Evolutionary conservation across 2,888 invertebrate species (phyloP).

Genomic region (Sphecodes monilicornis): DNA sequence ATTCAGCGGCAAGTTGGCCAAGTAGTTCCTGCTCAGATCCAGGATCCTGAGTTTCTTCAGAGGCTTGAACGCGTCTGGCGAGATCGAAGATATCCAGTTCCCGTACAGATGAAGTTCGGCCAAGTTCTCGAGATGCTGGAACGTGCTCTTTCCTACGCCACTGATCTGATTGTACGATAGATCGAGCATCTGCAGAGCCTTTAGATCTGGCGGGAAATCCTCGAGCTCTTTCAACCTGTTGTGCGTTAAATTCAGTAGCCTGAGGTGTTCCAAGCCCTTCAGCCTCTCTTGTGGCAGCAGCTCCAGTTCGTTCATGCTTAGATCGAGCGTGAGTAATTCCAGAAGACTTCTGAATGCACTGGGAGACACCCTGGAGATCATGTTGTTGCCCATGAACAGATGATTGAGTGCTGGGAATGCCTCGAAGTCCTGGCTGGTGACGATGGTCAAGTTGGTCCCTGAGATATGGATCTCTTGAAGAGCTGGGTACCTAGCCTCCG

Average conservation of each 20-base stretch:
- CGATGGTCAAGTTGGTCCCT: constrained; percentile 92
- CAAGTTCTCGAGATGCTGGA: constrained; percentile 91
- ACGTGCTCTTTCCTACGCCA: constrained; percentile 90
- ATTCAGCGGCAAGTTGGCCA: constrained; percentile 92
- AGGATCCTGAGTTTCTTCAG: constrained; percentile 91
- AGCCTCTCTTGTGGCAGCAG: constrained; percentile 93
- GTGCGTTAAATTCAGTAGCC: constrained; percentile 92
- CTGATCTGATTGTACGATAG: constrained; percentile 93
- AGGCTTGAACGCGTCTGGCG: constrained; percentile 91
- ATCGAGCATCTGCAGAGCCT: constrained; percentile 91
- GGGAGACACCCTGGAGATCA: constrained; percentile 92
- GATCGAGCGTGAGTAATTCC: constrained; percentile 91
- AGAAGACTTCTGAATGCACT: constrained; percentile 93
- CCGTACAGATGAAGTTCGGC: constrained; percentile 92
- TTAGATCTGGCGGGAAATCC: constrained; percentile 92
- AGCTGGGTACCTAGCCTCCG: constrained; percentile 89
- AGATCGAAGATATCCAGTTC: constrained; percentile 92
- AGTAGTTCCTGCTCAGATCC: constrained; percentile 93
- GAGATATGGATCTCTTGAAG: constrained; percentile 93
- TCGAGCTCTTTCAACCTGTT: constrained; percentile 93
- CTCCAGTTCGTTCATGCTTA: constrained; percentile 93
- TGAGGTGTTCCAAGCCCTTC: constrained; percentile 90
- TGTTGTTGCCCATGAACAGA: constrained; percentile 90
- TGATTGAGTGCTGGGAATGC: constrained; percentile 92
- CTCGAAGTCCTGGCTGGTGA: constrained; percentile 94